A percentile compares a stretch with the other conserved stretches of the same genome.
Evolutionary conservation across 2,797 vertebrate species (phyloP).

Genomic region (Danio tinwini): DNA sequence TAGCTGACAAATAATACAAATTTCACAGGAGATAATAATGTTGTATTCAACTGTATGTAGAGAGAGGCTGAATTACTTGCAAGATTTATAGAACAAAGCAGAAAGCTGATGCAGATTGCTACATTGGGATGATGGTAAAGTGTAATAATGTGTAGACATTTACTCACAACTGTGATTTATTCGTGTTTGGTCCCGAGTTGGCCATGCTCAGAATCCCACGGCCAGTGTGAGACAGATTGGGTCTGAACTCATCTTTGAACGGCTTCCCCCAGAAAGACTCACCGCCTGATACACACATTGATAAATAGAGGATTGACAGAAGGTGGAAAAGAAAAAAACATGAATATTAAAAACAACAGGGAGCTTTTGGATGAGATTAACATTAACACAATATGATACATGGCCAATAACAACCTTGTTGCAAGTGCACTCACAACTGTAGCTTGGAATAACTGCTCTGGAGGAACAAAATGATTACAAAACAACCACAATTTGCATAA

Average conservation of each 20-base stretch:
- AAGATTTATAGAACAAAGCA: conserved; percentile 1
- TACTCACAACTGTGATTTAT: conserved; percentile 98
- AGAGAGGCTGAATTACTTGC: neutral
- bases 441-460: neutral
- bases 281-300: conserved; percentile 78
- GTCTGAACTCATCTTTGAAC: conserved; percentile 93
- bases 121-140: no score
- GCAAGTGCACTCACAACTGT: neutral
- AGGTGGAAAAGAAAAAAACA: neutral
- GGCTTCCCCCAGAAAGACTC: conserved; percentile 94
- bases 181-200: conserved; percentile 95
- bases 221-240: conserved; percentile 93
- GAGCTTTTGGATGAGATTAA: neutral
- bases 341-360: neutral
- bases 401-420: neutral
- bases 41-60: no score
- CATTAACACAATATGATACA: neutral
- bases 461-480: conserved; percentile 3
- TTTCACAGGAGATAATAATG: no score
- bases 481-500: neutral
- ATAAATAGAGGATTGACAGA: neutral
- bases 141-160: neutral
- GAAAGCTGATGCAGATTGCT: neutral
- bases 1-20: no score
- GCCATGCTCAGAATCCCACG: conserved; percentile 97